Base-by-base conservation (phyloP, 2,113 vertebrate genomes). In the Zingel zingel region DNA sequence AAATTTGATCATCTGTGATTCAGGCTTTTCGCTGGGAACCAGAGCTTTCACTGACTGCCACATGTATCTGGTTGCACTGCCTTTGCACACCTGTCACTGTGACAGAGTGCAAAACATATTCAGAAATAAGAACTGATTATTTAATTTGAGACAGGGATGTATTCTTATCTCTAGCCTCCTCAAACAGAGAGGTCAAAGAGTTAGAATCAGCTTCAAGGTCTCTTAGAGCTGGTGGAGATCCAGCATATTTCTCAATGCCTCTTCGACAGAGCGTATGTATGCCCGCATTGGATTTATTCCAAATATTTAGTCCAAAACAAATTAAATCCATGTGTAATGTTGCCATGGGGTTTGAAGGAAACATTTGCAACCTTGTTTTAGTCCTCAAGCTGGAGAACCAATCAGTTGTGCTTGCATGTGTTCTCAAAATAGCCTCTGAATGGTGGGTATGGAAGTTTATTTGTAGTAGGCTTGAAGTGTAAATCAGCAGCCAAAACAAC, bases 401-500 rank as follows among this genome's bases (percentile, higher is more conserved):
- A 63, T 85, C 65, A 83, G n/a, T 74, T 77, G 78, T 58, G 66
- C 57, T 58, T 54, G 69, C 79, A 63, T 81, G 82, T 76, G 82
- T 75, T 89, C 85, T 89, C 71, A 89, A 92, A 92, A 92, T 92
- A 93, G 79, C 63, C 74, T 63, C 59, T 82, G 84, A 75, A 81
- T 84, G 67, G 76, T 79, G 82, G 80, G n/a, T 75, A 74, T 85
- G 85, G 81, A 79, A 51, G 82, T 88, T 81, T 87, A 86, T 81
- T 89, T 83, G 79, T 53, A 74, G 53, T 21, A 43, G 33, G 43
- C 62, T 81, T 76, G 4, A 85, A 77, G 63, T 53, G 39, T 64
- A 77, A 79, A 82, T 58, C 21, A 81, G 27, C 53, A 61, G 66
- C 63, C 4, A 66, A 73, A 84, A 84, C 36, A 82, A 67, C 45